These are phyloP conservation scores for Drosophila simulans DNA, from an alignment of 1,140 invertebrate species.

Conservation along the genomic window DNA sequence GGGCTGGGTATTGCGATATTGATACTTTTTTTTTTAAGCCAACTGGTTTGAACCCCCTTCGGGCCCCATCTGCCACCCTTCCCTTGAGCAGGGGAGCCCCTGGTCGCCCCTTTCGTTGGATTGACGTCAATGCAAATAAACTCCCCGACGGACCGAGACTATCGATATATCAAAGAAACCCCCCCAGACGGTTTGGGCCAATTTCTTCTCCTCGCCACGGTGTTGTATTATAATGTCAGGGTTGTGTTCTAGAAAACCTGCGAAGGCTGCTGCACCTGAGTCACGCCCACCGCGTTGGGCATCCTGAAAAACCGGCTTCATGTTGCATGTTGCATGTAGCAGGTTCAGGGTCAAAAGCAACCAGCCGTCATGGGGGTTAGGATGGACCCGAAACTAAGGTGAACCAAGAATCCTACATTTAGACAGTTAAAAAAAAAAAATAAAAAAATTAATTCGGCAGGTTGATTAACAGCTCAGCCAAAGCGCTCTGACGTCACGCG, in stretches of 20 bases:
- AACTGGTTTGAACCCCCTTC: slow-evolving; percentile 29
- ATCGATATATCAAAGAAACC: slow-evolving; percentile 41
- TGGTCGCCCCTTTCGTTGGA: slow-evolving; percentile 28
- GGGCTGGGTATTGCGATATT: slow-evolving; percentile 11
- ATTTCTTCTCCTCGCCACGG: background rate
- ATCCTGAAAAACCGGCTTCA: slow-evolving; percentile 62
- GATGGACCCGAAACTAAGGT: slow-evolving; percentile 28
- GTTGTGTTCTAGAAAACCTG: slow-evolving; percentile 66
- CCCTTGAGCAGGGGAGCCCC: slow-evolving; percentile 8
- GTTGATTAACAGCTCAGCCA: slow-evolving; percentile 62
- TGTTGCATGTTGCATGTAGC: slow-evolving; percentile 15
- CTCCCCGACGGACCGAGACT: slow-evolving; percentile 29
- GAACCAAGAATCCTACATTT: slow-evolving; percentile 24
- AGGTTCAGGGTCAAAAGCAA: slow-evolving; percentile 48
- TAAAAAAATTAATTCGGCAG: slow-evolving; percentile 29
- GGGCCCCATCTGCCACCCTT: background rate
- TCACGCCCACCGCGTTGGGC: slow-evolving; percentile 35
- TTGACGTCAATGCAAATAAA: slow-evolving; percentile 82
- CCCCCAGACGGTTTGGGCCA: slow-evolving; percentile 35
- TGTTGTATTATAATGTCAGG: slow-evolving; percentile 65
- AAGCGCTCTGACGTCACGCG: slow-evolving; percentile 70
- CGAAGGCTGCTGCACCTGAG: slow-evolving; percentile 54
- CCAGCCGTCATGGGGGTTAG: background rate
- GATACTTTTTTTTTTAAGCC: slow-evolving; percentile 25
- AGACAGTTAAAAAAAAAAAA: slow-evolving; percentile 24